These are phyloP conservation scores for Pelecanus crispus DNA, from an alignment of 2,113 vertebrate genomes.

Conservation along the genomic window DNA sequence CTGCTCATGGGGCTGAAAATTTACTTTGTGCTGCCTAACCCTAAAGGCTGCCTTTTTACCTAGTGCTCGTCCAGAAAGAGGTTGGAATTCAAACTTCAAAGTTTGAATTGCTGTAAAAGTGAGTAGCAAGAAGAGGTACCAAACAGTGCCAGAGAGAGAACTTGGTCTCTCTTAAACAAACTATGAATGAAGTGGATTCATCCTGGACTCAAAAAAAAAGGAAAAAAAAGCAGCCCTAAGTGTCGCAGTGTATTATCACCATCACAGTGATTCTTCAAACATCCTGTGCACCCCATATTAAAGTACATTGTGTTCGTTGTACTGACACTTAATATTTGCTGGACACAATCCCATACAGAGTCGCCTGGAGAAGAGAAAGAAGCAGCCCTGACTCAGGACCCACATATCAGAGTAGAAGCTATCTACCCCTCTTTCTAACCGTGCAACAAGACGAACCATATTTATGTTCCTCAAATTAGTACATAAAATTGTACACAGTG, in stretches of 20 bases:
- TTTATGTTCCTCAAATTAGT: background rate
- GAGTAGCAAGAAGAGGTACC: background rate
- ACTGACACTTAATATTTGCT: background rate
- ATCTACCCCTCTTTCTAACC: background rate
- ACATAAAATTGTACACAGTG: background rate
- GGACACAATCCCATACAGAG: background rate
- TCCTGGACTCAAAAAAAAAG: background rate
- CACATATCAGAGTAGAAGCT: background rate
- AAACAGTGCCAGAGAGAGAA: background rate
- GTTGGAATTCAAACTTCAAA: constrained; percentile 39
- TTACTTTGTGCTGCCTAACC: background rate
- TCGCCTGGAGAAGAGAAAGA: background rate
- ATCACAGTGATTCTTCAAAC: background rate
- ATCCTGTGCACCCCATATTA: background rate
- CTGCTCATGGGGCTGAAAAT: constrained; percentile 48
- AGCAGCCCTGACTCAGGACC: background rate
- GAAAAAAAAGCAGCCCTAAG: background rate
- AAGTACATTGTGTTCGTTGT: background rate
- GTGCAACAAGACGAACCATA: background rate
- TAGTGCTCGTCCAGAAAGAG: background rate
- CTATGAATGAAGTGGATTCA: background rate
- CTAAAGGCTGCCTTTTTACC: constrained; percentile 24
- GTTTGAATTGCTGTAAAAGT: background rate
- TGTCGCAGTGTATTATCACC: background rate
- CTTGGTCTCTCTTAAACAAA: background rate